Base-by-base conservation (phyloP, 2,888 invertebrate genomes). In the Tanypteryx hageni region DNA sequence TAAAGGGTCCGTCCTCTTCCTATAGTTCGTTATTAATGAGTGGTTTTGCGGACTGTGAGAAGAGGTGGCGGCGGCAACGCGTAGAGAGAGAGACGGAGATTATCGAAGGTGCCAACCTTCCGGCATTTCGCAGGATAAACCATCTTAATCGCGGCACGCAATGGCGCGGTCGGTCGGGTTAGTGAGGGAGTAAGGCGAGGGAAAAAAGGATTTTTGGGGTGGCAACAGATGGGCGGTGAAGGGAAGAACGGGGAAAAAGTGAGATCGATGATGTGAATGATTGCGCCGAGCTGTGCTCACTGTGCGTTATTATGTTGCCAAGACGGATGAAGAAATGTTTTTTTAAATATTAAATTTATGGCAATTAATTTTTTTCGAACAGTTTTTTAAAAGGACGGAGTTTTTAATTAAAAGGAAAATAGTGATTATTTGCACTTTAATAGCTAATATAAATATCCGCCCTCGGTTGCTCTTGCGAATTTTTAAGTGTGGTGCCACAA, bases 21-120 rank as follows among this genome's bases (percentile, higher is more conserved):
- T 44, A 3, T 44, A 44, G 44, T 83, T 57, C 83, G 83, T 89
- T 89, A 89, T 89, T 68, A 89, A 89, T 89, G 89, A 64, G 64
- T 44, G 89, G 68, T 64, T 89, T 56, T 89, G 83, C 83, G 83
- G 83, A n/a, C 44, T 56, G 56, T 10, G 83, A n/a, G 83, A n/a
- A n/a, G 56, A 83, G 83, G 56, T 56, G 56, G 61, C 89, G 89
- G 64, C 59, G 14, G 61, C 61, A 61, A 31, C 31, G 44, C 56
- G 83, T 44, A 18, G 14, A 16, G 83, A 18, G 44, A 68, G 89
- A 18, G 14, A 16, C 44, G 44, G 44, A 68, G 89, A 64, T 61
- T 64, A 89, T 89, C 89, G 89, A 64, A 31, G 89, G 89, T 89
- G 89, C 89, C 89, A 89, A 89, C 89, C 61, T 89, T 64, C 89